Conservation (phyloP, 2,888 invertebrate species). For the Blera fallax region DNA sequence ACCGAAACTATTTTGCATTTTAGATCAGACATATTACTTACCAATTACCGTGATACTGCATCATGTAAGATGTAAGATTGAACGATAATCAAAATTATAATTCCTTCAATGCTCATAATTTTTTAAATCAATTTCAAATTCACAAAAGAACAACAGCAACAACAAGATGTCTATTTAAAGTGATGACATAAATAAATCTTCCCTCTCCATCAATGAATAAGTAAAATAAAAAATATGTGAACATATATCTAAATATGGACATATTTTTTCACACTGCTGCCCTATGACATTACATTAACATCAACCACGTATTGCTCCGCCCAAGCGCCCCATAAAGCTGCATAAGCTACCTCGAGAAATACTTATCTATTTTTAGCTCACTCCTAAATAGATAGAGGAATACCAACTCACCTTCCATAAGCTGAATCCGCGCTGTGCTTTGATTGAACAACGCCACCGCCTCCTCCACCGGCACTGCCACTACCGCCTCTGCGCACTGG, state of each 20-base stretch:
- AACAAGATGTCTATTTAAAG: background rate
- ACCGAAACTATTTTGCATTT: too few species aligned
- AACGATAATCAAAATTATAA: too few species aligned
- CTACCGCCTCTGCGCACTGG: constrained; percentile 73
- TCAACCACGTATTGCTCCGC: constrained; percentile 14
- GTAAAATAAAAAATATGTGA: background rate
- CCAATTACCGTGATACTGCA: too few species aligned
- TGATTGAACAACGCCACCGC: constrained; percentile 74
- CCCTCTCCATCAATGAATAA: background rate
- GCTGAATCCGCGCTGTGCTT: constrained; percentile 87
- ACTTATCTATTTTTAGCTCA: constrained; percentile 32
- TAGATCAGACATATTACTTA: too few species aligned
- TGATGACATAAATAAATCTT: constrained; percentile 6
- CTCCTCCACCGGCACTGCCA: constrained; percentile 75
- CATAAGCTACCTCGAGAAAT: background rate
- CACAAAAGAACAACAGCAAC: background rate
- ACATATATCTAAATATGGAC: constrained; percentile 17
- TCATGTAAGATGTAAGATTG: too few species aligned
- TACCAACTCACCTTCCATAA: constrained; percentile 90
- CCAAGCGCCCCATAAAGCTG: background rate
- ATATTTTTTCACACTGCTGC: background rate
- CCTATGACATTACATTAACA: constrained; percentile 22
- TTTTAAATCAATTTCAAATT: background rate
- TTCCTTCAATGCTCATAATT: too few species aligned
- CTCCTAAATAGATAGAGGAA: background rate